Conservation (phyloP, 2,113 vertebrate species). For the Hypocryptadius cinnamomeus region DNA sequence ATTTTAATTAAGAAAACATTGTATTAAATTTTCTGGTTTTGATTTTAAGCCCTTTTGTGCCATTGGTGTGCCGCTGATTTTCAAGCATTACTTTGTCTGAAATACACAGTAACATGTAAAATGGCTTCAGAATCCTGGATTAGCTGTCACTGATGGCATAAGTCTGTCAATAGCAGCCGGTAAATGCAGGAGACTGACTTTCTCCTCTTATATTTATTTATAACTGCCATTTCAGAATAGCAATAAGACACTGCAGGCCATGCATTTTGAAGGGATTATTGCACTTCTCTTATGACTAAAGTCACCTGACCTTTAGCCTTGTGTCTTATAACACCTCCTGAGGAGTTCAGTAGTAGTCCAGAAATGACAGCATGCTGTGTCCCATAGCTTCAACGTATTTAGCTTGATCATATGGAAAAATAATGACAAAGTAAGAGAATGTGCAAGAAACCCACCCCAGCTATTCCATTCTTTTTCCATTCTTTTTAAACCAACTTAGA, state of each 20-base stretch:
- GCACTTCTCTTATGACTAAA: slow-evolving; percentile 39
- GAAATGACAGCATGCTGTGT: slow-evolving; percentile 22
- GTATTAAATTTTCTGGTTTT: slow-evolving; percentile 6
- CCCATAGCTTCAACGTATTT: slow-evolving; percentile 21
- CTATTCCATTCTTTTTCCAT: neutral
- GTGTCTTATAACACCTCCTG: neutral
- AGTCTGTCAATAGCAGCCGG: slow-evolving; percentile 20
- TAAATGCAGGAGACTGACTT: slow-evolving; percentile 2
- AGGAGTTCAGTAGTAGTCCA: neutral
- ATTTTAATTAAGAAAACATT: neutral
- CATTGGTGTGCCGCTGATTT: slow-evolving; percentile 1
- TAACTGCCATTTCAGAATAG: slow-evolving; percentile 56
- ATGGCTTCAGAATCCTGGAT: neutral
- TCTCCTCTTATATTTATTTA: slow-evolving; percentile 58
- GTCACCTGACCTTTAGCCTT: slow-evolving; percentile 38
- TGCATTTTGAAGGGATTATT: slow-evolving; percentile 29
- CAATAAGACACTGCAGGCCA: slow-evolving; percentile 42
- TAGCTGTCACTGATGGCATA: slow-evolving; percentile 23
- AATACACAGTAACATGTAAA: slow-evolving; percentile 4
- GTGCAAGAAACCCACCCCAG: neutral
- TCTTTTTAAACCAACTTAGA: neutral
- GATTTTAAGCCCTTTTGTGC: neutral
- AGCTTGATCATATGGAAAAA: slow-evolving; percentile 10
- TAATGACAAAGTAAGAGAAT: neutral
- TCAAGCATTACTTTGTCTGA: slow-evolving; percentile 7